A percentile compares a stretch with the other conserved stretches of the same genome.
Conservation (phyloP, 2,113 vertebrate genomes). For the Ptilonorhynchus violaceus region DNA sequence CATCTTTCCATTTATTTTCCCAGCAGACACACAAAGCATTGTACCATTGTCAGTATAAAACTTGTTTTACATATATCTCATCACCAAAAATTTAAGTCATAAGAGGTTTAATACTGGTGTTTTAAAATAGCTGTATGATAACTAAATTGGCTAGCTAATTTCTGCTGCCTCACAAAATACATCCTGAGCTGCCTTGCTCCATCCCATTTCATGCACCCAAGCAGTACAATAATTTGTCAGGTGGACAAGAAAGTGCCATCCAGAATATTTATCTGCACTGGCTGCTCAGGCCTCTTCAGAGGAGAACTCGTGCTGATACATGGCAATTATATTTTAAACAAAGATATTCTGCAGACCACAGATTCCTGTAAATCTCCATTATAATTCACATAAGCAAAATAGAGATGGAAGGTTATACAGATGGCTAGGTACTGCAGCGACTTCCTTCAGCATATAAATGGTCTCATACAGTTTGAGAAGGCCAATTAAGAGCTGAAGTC, state of each 20-base stretch:
- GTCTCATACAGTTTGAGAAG: not conserved
- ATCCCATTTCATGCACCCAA: not conserved
- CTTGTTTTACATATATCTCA: not conserved
- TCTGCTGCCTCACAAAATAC: not conserved
- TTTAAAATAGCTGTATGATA: not conserved
- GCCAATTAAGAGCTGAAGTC: slow-evolving; percentile 7
- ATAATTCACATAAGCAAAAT: not conserved
- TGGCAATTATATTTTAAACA: slow-evolving; percentile 22
- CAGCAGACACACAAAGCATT: not conserved
- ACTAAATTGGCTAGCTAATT: not conserved
- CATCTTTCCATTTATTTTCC: not conserved
- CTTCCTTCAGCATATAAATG: not conserved
- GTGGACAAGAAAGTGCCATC: not conserved
- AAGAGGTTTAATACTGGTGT: not conserved
- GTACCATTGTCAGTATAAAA: not conserved
- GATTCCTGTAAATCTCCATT: slow-evolving; percentile 43
- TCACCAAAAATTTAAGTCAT: not conserved
- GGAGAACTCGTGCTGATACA: not conserved
- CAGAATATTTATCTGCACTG: not conserved
- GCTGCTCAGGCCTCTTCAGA: not conserved
- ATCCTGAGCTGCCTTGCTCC: not conserved
- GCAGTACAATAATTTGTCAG: not conserved
- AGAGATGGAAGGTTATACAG: not conserved
- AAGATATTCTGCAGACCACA: not conserved
- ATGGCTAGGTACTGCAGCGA: not conserved